A percentile compares a stretch with the other conserved stretches of the same genome.
Evolutionary conservation across 2,113 vertebrate species (phyloP).

Genomic region (Lagopus muta): DNA sequence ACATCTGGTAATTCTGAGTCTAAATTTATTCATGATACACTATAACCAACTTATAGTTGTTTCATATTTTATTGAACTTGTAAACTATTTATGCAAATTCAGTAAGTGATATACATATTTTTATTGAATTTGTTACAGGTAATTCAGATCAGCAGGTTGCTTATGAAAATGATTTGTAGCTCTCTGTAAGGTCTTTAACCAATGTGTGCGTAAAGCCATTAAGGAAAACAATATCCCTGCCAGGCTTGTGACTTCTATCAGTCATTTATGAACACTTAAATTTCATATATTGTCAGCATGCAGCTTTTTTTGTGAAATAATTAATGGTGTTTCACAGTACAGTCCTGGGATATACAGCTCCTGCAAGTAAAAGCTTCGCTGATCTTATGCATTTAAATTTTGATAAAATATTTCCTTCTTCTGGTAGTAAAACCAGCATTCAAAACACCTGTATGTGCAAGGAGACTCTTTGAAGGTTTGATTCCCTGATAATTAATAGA

Average conservation of each 20-base stretch:
- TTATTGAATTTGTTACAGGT: neutral
- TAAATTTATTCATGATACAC: neutral
- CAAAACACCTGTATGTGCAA: neutral
- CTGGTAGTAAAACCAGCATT: neutral
- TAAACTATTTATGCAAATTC: neutral
- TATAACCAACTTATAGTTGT: neutral
- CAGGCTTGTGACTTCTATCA: neutral
- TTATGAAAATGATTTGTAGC: neutral
- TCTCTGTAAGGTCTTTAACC: rapidly evolving
- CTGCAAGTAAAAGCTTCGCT: neutral
- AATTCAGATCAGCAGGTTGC: neutral
- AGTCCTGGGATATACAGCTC: neutral
- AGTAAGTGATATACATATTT: neutral
- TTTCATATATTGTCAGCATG: neutral
- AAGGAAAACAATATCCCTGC: neutral
- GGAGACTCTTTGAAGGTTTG: neutral
- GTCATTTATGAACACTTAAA: neutral
- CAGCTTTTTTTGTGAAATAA: neutral
- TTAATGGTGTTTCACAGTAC: neutral
- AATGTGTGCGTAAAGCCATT: neutral
- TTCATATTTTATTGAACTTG: neutral
- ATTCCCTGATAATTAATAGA: neutral
- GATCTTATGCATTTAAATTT: neutral
- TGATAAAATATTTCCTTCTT: neutral
- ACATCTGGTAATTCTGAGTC: neutral